Conservation (phyloP, 2,113 vertebrate species). For the Erythrolamprus reginae region DNA sequence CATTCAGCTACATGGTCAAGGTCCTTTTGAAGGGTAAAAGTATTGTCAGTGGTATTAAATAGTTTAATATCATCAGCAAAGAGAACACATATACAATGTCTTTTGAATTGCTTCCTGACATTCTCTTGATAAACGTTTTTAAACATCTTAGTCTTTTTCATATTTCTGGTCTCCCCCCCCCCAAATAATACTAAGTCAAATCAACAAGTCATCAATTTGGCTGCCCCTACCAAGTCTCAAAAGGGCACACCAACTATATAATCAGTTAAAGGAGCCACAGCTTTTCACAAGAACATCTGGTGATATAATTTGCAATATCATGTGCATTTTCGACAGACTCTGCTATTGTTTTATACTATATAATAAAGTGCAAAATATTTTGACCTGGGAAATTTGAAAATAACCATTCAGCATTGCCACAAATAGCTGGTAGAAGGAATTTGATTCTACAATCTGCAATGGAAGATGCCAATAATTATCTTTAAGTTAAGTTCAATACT, state of each 20-base stretch:
- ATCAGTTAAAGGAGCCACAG: conserved; percentile 56
- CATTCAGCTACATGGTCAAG: no score
- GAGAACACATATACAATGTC: conserved; percentile 38
- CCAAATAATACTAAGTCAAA: background rate
- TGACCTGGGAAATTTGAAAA: conserved; percentile 43
- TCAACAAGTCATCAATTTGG: conserved; percentile 62
- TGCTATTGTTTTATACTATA: conserved; percentile 37
- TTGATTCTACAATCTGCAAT: background rate
- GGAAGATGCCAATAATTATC: conserved; percentile 30
- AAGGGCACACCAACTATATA: conserved; percentile 39
- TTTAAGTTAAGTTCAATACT: conserved; percentile 30
- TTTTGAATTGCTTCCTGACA: conserved; percentile 56
- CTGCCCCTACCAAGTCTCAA: conserved; percentile 54
- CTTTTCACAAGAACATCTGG: conserved; percentile 58
- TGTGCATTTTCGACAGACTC: conserved; percentile 46
- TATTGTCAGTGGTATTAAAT: no score
- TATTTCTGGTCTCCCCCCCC: conserved; percentile 38
- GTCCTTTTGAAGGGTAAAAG: no score
- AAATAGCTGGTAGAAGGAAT: conserved; percentile 16
- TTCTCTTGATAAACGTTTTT: conserved; percentile 52
- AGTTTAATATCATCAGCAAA: no score
- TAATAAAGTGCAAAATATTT: conserved; percentile 27
- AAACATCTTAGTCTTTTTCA: conserved; percentile 51
- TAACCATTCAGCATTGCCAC: background rate
- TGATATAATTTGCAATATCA: conserved; percentile 55